Base-by-base conservation (phyloP, 2,113 vertebrate species). In the Ammodytes dubius region DNA sequence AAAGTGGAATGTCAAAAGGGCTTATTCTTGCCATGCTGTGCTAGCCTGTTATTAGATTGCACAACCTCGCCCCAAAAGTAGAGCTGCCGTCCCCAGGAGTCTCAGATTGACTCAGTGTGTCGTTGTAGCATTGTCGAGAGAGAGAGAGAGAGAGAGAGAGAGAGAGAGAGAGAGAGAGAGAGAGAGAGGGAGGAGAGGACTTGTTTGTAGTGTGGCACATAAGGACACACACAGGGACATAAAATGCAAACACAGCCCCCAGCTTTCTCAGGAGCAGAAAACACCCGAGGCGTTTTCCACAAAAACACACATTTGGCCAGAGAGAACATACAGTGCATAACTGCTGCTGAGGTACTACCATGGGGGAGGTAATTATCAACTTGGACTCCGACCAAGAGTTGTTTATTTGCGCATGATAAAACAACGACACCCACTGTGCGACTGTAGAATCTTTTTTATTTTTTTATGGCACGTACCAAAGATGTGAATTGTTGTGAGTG, bases 31-130 rank as follows among this genome's bases (percentile, higher is more conserved):
- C 67, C 9, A 42, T 11, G 50, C 56, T 56, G 27, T 27, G 70
- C 57, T 56, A 76, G 76, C 66, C 74, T 87, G 84, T 86, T 57
- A 84, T 89, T 88, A 89, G 52, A 50, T 65, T 1, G 40, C 52
- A 6, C 6, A 4, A 74, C 83, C 89, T 85, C 63, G 9, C 79
- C 88, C 83, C 27, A 27, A 27, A 45, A 84, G 84, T 42, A 56
- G 3, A 45, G 56, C 56, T 19, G 77, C 74, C 52, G 7, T 57
- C 63, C 40, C 50, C 50, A 15, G 5, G 7, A 67, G 65, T 47
- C 40, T 75, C 35, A 19, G 17, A 68, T 61, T 78, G 70, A 73
- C 65, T 77, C 61, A 3, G 60, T 3, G 27, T 68, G 50, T 82
- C 85, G 39, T 45, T 65, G 78, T 50, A 47, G 64, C 64, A 6